Percentiles rank a stretch among this genome's conserved stretches.
Conservation (phyloP, 2,888 invertebrate species). For the Xanthorhoe designata region DNA sequence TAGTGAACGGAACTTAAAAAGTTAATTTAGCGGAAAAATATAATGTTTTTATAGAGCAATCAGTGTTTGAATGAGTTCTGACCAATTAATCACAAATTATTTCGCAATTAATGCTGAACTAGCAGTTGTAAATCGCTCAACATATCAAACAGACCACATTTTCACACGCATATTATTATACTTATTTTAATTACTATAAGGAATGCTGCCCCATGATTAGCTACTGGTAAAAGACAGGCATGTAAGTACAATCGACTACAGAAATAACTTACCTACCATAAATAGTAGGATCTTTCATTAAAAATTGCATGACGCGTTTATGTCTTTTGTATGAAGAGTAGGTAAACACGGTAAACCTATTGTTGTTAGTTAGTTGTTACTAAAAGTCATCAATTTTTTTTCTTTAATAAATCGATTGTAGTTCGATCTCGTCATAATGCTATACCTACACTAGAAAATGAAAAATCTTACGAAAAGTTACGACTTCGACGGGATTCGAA, state of each 20-base stretch:
- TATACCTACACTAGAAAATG: too few species aligned
- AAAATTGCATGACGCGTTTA: not conserved
- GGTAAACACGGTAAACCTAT: not conserved
- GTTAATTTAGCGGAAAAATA: constrained; percentile 7
- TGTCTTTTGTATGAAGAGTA: not conserved
- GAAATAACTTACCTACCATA: not conserved
- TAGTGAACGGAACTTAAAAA: not conserved
- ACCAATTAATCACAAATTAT: constrained; percentile 32
- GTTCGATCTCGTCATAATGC: too few species aligned
- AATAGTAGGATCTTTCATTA: too few species aligned
- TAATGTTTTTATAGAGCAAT: constrained; percentile 30
- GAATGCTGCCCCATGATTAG: constrained; percentile 13
- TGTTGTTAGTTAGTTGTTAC: too few species aligned
- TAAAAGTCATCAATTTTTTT: too few species aligned
- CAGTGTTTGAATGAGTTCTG: constrained; percentile 21
- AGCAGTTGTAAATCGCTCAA: constrained; percentile 31
- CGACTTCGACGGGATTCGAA: too few species aligned
- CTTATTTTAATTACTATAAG: constrained; percentile 38
- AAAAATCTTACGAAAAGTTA: too few species aligned
- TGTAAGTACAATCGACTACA: not conserved
- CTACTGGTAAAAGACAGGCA: not conserved
- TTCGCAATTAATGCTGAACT: constrained; percentile 30
- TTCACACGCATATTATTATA: constrained; percentile 36
- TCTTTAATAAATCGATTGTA: too few species aligned
- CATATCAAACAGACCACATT: constrained; percentile 30